phyloP scores from a whole-genome alignment of 1,140 invertebrate species.

The Saccostrea cuccullata region DNA sequence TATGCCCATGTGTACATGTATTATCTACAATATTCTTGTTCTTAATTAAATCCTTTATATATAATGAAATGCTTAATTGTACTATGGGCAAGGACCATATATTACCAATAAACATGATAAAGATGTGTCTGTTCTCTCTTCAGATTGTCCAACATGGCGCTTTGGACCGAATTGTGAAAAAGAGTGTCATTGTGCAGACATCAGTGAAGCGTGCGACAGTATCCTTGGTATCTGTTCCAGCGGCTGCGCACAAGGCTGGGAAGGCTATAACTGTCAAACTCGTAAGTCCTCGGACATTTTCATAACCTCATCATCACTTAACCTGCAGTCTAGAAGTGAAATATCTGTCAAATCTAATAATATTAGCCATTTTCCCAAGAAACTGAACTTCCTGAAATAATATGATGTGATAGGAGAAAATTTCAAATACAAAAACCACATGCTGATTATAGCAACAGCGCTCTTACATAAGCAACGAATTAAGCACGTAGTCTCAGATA shows the following conservation, averaged over 20 bases:
- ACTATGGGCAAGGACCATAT: too few species aligned
- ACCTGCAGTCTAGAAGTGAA: background rate
- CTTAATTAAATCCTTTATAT: background rate
- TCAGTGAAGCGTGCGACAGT: conserved; percentile 68
- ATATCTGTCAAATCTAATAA: background rate
- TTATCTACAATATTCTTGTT: too few species aligned
- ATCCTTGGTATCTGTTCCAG: conserved; percentile 70
- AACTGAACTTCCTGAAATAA: background rate
- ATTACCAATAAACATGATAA: background rate
- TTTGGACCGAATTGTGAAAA: conserved; percentile 72
- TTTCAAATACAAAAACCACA: conserved; percentile 7
- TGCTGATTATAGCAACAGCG: background rate
- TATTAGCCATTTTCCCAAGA: background rate
- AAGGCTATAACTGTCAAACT: conserved; percentile 71
- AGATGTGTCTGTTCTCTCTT: background rate
- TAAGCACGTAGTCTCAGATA: background rate
- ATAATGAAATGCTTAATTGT: background rate
- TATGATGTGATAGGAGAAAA: background rate
- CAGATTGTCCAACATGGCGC: conserved; percentile 69
- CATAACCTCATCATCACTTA: background rate
- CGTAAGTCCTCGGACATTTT: conserved; percentile 58
- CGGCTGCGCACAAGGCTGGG: conserved; percentile 71
- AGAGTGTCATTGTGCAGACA: conserved; percentile 72
- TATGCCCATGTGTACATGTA: too few species aligned
- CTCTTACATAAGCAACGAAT: background rate